These are phyloP conservation scores for Sphenodon punctatus DNA, from an alignment of 2,797 vertebrate species.

Conservation along the genomic window DNA sequence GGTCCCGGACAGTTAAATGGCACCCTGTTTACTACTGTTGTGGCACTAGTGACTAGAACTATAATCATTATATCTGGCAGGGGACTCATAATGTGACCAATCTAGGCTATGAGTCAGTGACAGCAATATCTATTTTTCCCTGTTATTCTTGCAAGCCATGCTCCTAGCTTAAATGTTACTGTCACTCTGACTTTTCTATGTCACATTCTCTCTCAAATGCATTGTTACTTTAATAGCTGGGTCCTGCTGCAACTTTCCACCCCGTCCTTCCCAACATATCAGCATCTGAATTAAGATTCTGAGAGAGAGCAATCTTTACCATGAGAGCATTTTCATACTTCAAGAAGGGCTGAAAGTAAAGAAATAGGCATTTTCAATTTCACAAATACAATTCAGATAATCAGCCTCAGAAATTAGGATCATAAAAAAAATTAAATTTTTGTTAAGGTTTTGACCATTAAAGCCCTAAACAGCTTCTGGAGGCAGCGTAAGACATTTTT, in stretches of 20 bases:
- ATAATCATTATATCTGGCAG: background rate
- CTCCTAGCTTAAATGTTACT: background rate
- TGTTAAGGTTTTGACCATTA: no score
- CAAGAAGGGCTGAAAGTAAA: no score
- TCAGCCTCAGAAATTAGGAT: no score
- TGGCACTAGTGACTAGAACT: background rate
- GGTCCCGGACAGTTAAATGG: no score
- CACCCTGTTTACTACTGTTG: no score
- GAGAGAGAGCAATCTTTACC: background rate
- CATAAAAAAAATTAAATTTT: no score
- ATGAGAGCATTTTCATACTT: background rate
- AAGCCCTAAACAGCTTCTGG: no score
- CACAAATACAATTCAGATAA: no score
- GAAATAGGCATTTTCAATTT: no score
- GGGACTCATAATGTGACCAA: background rate
- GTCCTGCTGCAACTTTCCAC: background rate
- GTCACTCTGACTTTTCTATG: background rate
- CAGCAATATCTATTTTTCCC: background rate
- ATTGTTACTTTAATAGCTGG: background rate
- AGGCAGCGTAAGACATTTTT: no score
- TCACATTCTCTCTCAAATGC: background rate
- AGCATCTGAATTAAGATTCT: background rate
- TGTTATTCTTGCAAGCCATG: fast-evolving
- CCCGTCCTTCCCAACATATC: background rate
- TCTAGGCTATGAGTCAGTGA: background rate